A percentile compares a stretch with the other conserved stretches of the same genome.
These are phyloP conservation scores for Lepidocyrtoides sp. DNA, from an alignment of 2,888 invertebrate species.

Conservation along the genomic window DNA sequence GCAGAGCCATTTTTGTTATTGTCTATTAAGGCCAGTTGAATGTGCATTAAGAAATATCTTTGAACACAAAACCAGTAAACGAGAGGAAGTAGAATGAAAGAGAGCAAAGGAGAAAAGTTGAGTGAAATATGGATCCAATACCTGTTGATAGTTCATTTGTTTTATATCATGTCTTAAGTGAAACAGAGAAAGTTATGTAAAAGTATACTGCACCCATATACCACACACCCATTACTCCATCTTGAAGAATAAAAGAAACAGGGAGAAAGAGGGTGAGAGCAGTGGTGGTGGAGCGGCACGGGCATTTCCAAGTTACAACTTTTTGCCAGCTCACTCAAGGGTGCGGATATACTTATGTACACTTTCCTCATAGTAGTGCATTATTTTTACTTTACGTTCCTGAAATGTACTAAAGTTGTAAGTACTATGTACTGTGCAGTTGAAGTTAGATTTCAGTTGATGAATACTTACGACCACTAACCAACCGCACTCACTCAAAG, in stretches of 20 bases:
- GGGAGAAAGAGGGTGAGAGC: conserved; percentile 8
- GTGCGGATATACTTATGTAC: conserved; percentile 1
- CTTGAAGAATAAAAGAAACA: conserved; percentile 15
- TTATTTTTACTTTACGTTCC: not conserved
- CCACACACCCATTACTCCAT: no score
- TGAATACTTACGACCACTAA: not conserved
- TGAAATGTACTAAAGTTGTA: not conserved
- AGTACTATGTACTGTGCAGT: no score
- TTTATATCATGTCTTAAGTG: not conserved
- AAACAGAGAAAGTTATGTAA: not conserved
- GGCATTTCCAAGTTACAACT: conserved; percentile 35
- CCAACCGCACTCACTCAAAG: not conserved
- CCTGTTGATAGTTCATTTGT: conserved; percentile 53
- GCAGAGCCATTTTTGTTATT: not conserved
- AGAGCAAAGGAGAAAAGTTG: conserved; percentile 4
- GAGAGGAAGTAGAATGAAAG: not conserved
- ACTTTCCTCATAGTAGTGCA: not conserved
- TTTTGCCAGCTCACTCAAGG: conserved; percentile 8
- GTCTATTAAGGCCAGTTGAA: not conserved
- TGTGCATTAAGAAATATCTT: not conserved
- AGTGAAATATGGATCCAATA: conserved; percentile 51
- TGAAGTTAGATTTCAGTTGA: not conserved
- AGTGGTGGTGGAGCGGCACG: conserved; percentile 15
- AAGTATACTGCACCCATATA: not conserved
- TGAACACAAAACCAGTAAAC: not conserved